A percentile compares a stretch with the other conserved stretches of the same genome.
phyloP scores from a whole-genome alignment of 1,140 invertebrate genomes.

The Scaptomyza graminum region DNA sequence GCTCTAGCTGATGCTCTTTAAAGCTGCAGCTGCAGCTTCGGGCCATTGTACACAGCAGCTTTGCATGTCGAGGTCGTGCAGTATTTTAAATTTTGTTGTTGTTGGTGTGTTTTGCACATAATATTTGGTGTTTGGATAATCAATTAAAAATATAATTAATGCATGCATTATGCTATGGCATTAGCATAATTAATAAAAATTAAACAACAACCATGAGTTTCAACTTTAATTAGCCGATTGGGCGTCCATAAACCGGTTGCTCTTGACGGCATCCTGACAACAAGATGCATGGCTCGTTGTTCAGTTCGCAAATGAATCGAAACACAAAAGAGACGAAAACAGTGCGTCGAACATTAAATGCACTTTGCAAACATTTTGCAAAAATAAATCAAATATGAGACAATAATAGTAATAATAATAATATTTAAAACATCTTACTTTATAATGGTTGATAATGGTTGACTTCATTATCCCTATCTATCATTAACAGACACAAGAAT shows the following conservation, averaged over 20 bases:
- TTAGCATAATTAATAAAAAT: slow-evolving; percentile 42
- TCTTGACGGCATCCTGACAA: slow-evolving; percentile 33
- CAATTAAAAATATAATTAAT: slow-evolving; percentile 77
- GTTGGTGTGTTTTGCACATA: slow-evolving; percentile 41
- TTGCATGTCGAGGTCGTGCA: slow-evolving; percentile 78
- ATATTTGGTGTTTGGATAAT: slow-evolving; percentile 60
- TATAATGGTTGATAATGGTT: too few relatives aligned
- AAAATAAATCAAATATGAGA: not conserved
- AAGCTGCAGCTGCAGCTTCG: slow-evolving; percentile 34
- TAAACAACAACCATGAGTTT: slow-evolving; percentile 63
- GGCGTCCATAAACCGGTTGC: slow-evolving; percentile 50
- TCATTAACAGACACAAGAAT: too few relatives aligned
- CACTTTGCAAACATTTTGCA: not conserved
- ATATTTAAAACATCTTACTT: too few relatives aligned
- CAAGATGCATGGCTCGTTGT: slow-evolving; percentile 6
- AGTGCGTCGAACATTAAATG: not conserved
- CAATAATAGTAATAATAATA: too few relatives aligned
- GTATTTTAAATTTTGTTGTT: slow-evolving; percentile 50
- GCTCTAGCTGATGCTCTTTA: slow-evolving; percentile 23
- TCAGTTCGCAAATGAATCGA: slow-evolving; percentile 27
- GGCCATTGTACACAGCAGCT: slow-evolving; percentile 56
- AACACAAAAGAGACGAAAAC: not conserved
- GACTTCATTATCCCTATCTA: too few relatives aligned
- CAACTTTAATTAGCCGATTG: slow-evolving; percentile 69
- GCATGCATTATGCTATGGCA: slow-evolving; percentile 53